Evolutionary conservation across 2,797 vertebrate species (phyloP).

Genomic region (Aldrovandia affinis): DNA sequence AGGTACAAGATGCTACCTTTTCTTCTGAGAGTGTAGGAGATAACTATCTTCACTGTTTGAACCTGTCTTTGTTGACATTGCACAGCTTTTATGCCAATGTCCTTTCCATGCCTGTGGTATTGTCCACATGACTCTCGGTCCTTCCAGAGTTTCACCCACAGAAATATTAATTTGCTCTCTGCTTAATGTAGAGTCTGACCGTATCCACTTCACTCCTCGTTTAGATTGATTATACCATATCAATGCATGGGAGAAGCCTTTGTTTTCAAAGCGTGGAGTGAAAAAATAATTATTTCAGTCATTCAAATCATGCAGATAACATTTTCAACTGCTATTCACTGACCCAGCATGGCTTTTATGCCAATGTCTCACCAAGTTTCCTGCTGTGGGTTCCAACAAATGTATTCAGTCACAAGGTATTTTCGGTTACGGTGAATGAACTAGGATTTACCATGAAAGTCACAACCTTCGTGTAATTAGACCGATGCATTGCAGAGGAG

Average conservation of each 20-base stretch:
- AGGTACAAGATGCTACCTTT: too few species aligned
- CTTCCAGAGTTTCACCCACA: background rate
- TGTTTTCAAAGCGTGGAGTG: background rate
- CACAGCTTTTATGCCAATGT: background rate
- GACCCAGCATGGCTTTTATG: background rate
- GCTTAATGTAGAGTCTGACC: background rate
- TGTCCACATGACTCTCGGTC: too few species aligned
- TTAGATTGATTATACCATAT: background rate
- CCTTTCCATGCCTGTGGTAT: background rate
- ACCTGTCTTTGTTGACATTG: background rate
- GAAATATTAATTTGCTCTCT: background rate
- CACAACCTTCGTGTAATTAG: slow-evolving; percentile 20
- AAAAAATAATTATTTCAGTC: background rate
- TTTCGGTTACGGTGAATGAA: background rate
- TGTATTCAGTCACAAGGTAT: background rate
- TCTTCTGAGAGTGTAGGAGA: too few species aligned
- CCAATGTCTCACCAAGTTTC: background rate
- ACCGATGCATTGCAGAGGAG: background rate
- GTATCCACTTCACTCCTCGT: background rate
- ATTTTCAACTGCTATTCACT: background rate
- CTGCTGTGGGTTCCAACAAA: background rate
- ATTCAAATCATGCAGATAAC: background rate
- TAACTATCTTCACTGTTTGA: background rate
- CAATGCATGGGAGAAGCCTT: background rate
- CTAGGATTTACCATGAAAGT: slow-evolving; percentile 6